Base-by-base conservation (phyloP, 2,888 invertebrate genomes). In the Zaprionus bogoriensis region DNA sequence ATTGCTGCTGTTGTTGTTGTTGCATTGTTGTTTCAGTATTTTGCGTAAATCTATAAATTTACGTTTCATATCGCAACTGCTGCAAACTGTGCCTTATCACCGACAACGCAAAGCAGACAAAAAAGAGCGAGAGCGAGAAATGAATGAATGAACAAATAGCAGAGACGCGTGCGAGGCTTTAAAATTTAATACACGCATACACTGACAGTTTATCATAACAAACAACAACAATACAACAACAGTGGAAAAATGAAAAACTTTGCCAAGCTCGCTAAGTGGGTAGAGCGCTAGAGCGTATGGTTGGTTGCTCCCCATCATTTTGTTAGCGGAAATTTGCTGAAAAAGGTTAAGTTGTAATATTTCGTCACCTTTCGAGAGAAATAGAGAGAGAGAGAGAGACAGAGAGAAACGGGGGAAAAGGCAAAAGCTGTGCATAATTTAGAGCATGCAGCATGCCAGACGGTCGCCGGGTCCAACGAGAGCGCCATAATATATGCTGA, bases 331-430 rank as follows among this genome's bases (percentile, higher is more conserved):
- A 84, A 85, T 83, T 81, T 68, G 72, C 59, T 73, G 61, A 78
- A 80, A 71, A 81, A 81, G 85, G 83, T 81, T 83, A 84, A 83
- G 73, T 83, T 83, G 83, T 77, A 71, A 84, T 81, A 85, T 84
- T 85, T 84, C 83, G 85, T 84, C 84, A 84, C 85, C 85, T 84
- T 74, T 67, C 47, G n/a, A n/a, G 14, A 14, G 30, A 19, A n/a
- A 36, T 2, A 27, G 22, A 14, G 1, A 14, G 25, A 5, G 4
- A 7, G 5, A 19, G 19, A 3, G 2, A n/a, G 2, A 17, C 6
- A n/a, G 10, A 10, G 7, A 27, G 2, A 12, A 20, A 23, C 4
- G 12, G 25, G 39, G 42, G 38, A 42, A 72, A 57, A 63, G 70
- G 66, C 70, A 75, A 77, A 77, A 61, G 73, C 81, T 79, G 74